These are phyloP conservation scores for Esox masquinongy DNA, from an alignment of 2,797 vertebrate species.

Conservation along the genomic window DNA sequence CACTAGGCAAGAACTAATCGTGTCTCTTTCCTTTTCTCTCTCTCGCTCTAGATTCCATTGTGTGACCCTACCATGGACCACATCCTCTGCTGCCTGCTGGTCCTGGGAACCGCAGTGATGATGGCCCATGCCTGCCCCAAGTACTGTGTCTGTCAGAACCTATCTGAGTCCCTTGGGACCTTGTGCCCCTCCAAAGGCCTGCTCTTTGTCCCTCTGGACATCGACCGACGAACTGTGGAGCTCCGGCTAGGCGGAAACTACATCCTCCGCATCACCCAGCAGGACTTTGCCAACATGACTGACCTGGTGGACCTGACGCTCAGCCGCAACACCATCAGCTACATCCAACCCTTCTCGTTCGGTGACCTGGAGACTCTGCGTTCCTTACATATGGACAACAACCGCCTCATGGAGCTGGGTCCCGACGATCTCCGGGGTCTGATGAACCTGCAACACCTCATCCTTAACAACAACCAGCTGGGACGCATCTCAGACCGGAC, in stretches of 20 bases:
- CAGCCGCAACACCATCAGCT: conserved; percentile 91
- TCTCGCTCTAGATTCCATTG: conserved; percentile 67
- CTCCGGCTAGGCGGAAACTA: conserved; percentile 92
- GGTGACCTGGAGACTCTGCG: conserved; percentile 92
- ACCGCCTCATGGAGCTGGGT: conserved; percentile 85
- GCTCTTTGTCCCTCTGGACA: conserved; percentile 90
- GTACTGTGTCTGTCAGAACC: conserved; percentile 92
- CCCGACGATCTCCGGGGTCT: conserved; percentile 87
- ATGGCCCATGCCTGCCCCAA: conserved; percentile 87
- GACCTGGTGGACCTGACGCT: conserved; percentile 93
- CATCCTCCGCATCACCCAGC: conserved; percentile 87
- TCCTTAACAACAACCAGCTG: conserved; percentile 94
- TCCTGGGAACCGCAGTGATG: conserved; percentile 86
- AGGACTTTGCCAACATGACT: conserved; percentile 95
- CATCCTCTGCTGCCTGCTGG: conserved; percentile 85
- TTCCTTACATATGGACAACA: conserved; percentile 91
- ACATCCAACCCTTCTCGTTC: conserved; percentile 92
- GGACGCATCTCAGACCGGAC: conserved; percentile 81
- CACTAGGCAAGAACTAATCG: neutral
- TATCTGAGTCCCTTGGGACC: conserved; percentile 92
- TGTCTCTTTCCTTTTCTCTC: conserved; percentile 6
- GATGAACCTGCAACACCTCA: conserved; percentile 92
- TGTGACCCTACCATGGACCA: conserved; percentile 90
- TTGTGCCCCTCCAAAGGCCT: conserved; percentile 92
- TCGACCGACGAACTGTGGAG: conserved; percentile 90